phyloP scores from a whole-genome alignment of 2,797 vertebrate genomes.

The Echiichthys vipera region DNA sequence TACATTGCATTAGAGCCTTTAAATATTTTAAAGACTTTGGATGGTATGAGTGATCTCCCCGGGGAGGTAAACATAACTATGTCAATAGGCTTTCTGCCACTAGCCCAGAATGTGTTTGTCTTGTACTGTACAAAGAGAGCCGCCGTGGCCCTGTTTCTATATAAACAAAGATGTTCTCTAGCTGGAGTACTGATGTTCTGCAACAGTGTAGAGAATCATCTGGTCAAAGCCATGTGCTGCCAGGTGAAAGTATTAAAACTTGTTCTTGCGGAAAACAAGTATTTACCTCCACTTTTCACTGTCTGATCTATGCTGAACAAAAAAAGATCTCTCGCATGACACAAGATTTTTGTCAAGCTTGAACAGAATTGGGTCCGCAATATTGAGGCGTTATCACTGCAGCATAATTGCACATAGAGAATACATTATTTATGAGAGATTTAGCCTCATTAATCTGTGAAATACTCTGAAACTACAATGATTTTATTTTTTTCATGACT shows the following conservation, averaged over 20 bases:
- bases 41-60: constrained; percentile 35
- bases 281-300: constrained; percentile 29
- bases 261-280: constrained; percentile 18
- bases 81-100: constrained; percentile 55
- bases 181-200: constrained; percentile 40
- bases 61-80: constrained; percentile 56
- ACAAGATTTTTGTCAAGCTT: constrained; percentile 21
- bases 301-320: constrained; percentile 32
- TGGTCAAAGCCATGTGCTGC: constrained; percentile 21
- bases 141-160: constrained; percentile 42
- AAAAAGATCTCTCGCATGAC: too few relatives aligned
- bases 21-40: constrained; percentile 66
- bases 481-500: constrained; percentile 67
- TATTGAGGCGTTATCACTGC: constrained; percentile 60
- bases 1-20: constrained; percentile 43
- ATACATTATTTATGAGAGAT: constrained; percentile 78
- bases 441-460: constrained; percentile 77
- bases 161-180: constrained; percentile 61
- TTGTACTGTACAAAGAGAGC: constrained; percentile 55
- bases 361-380: constrained; percentile 35
- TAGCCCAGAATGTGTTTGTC: constrained; percentile 57
- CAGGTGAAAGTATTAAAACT: constrained; percentile 22
- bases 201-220: constrained; percentile 14
- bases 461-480: constrained; percentile 58
- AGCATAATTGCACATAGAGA: constrained; percentile 61